A percentile compares a stretch with the other conserved stretches of the same genome.
Conservation (phyloP, 2,888 invertebrate species). For the Andrena marginata region DNA sequence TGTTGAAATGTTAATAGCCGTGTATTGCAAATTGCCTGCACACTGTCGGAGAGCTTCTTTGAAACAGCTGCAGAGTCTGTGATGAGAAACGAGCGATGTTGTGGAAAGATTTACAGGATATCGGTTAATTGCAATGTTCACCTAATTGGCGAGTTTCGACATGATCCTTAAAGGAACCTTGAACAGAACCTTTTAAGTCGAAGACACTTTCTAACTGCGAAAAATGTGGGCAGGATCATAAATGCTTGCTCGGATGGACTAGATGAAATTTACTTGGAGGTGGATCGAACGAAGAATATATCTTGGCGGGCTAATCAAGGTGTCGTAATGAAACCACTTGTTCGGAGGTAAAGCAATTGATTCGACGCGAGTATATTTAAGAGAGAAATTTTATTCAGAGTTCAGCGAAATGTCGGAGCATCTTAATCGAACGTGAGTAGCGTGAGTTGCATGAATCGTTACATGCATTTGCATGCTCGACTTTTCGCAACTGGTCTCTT, state of each 20-base stretch:
- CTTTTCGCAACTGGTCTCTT: conserved; percentile 12
- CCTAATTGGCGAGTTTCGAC: conserved; percentile 48
- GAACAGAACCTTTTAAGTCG: conserved; percentile 37
- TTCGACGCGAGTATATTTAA: conserved; percentile 38
- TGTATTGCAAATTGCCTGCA: background rate
- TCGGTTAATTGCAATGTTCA: conserved; percentile 45
- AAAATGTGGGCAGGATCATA: background rate
- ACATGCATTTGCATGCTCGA: conserved; percentile 17
- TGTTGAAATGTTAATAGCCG: background rate
- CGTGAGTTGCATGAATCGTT: conserved; percentile 42
- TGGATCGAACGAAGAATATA: background rate
- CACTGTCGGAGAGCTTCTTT: background rate
- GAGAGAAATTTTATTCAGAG: conserved; percentile 55
- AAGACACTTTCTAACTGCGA: conserved; percentile 39
- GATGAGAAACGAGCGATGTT: background rate
- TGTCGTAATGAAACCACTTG: background rate
- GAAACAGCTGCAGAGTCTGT: background rate
- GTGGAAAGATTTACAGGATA: conserved; percentile 30
- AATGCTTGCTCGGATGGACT: background rate
- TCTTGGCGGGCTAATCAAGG: background rate
- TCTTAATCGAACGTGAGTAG: conserved; percentile 14
- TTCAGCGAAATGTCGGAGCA: conserved; percentile 47
- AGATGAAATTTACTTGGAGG: background rate
- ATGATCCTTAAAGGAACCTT: conserved; percentile 39
- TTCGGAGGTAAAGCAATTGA: conserved; percentile 1